Base-by-base conservation (phyloP, 2,888 invertebrate genomes). In the Micoletzkya japonica region DNA sequence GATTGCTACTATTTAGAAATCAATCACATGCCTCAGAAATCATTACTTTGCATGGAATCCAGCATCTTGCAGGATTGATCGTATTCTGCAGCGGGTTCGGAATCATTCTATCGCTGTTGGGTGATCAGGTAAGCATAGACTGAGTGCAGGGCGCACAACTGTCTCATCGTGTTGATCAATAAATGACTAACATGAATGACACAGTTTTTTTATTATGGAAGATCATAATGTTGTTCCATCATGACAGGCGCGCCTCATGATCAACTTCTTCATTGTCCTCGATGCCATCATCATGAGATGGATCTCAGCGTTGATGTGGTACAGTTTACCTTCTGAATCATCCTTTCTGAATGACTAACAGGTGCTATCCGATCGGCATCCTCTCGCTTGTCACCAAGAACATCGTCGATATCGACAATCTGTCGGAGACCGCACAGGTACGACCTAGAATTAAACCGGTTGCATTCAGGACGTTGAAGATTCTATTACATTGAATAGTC, bases 231-330 rank as follows among this genome's bases (percentile, higher is more conserved):
- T 20, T 4, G 2, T 7, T 34, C 7, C 10, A 14, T 24, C 2
- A 61, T n/a, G 4, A 7, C 30, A 91, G 85, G 93, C 92, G 1
- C 90, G 91, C 82, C 90, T 92, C 57, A 86, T 88, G 78, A 92
- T 93, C 73, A 91, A 93, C 85, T 93, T 94, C 87, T 93, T 94
- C 87, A 90, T 91, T 80, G 91, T 92, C 59, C 90, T 93, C 70
- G 94, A 94, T 86, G 92, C 93, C 85, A 93, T 93, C 66, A 91
- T 94, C 82, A 93, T 94, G 92, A 90, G 91, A 86, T 93, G 94
- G 91, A 93, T 94, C 66, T 91, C 91, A 4, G 91, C 92, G 14
- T 91, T 93, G 14, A 93, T 94, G 91, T 94, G 93, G 94, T 90
- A 77, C 39, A 26, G 2, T 14, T 14, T 28, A 6, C 30, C 20